Evolutionary conservation across 2,888 invertebrate genomes (phyloP).

Genomic region (Allolobophora icterica): DNA sequence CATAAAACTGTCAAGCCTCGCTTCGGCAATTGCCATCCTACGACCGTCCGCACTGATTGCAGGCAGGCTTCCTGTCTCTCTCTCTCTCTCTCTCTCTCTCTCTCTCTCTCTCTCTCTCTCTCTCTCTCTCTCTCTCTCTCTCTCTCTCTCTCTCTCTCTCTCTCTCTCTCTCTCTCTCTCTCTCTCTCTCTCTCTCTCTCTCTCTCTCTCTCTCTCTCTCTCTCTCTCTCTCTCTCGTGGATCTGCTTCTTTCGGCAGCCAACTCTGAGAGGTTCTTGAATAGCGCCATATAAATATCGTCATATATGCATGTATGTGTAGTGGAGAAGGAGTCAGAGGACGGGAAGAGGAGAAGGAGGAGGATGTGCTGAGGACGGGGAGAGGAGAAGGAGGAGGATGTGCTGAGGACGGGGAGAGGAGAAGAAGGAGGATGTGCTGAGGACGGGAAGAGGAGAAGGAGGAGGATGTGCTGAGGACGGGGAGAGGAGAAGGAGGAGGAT

Average conservation of each 20-base stretch:
- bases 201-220: neutral
- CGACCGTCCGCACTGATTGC: neutral
- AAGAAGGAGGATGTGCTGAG: no score
- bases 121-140: no score
- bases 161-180: neutral
- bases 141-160: neutral
- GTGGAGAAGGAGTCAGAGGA: no score
- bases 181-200: neutral
- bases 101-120: no score
- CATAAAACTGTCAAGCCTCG: neutral
- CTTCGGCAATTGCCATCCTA: neutral
- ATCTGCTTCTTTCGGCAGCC: neutral
- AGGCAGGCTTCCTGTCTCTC: neutral
- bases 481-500: no score
- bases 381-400: no score
- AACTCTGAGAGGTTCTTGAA: neutral
- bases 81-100: neutral
- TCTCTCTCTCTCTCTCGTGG: neutral
- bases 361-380: no score
- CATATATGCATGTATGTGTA: neutral
- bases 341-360: no score
- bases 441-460: no score
- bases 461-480: no score
- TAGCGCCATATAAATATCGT: neutral
- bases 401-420: no score